phyloP scores from a whole-genome alignment of 1,140 invertebrate species.

The Drosophila watanabei region DNA sequence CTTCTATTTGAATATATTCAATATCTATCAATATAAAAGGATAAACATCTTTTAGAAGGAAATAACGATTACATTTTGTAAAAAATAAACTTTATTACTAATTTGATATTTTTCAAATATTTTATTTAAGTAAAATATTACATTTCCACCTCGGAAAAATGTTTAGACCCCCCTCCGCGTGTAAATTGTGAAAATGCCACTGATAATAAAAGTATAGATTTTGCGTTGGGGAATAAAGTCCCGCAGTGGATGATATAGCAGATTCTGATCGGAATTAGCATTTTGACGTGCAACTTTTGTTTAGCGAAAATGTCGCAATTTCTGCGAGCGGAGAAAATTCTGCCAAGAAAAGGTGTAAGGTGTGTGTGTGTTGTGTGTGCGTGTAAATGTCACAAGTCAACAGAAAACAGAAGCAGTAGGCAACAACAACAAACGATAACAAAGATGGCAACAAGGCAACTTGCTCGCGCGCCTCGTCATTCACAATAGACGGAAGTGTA shows the following conservation, averaged over 20 bases:
- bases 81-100: background rate
- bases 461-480: constrained; percentile 50
- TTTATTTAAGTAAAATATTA: background rate
- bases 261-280: constrained; percentile 58
- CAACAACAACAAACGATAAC: constrained; percentile 66
- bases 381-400: constrained; percentile 77
- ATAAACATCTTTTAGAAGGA: too few species aligned
- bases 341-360: constrained; percentile 37
- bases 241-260: constrained; percentile 49
- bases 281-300: constrained; percentile 38
- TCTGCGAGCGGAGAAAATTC: constrained; percentile 39
- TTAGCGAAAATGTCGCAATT: constrained; percentile 59
- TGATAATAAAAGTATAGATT: background rate
- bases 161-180: background rate
- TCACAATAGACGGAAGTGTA: constrained; percentile 82
- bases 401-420: constrained; percentile 35
- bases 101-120: background rate
- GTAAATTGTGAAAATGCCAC: background rate
- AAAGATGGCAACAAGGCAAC: constrained; percentile 56
- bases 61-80: too few species aligned
- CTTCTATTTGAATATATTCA: background rate
- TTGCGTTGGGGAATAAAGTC: constrained; percentile 16
- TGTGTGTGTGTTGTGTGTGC: constrained; percentile 13
- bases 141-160: background rate
- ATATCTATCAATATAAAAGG: background rate